phyloP scores from a whole-genome alignment of 2,888 invertebrate species.

The Podabrus alpinus region DNA sequence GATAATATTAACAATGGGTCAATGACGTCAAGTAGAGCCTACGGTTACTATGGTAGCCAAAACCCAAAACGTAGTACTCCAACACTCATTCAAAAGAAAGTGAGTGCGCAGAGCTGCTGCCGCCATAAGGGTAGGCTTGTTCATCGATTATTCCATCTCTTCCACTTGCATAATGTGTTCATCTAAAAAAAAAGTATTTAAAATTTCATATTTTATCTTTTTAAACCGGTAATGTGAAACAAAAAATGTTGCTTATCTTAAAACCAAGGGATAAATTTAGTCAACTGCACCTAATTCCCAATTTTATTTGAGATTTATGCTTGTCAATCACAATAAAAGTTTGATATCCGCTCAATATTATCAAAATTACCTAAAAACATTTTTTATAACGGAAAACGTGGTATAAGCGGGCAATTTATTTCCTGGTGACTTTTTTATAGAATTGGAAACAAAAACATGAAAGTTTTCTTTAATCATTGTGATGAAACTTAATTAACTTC shows the following conservation, averaged over 20 bases:
- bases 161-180: constrained; percentile 4
- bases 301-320: neutral
- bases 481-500: neutral
- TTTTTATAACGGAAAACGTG: neutral
- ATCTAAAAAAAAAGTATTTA: neutral
- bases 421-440: neutral
- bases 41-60: constrained; percentile 31
- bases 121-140: constrained; percentile 21
- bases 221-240: neutral
- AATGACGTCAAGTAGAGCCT: constrained; percentile 29
- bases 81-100: constrained; percentile 33
- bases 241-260: neutral
- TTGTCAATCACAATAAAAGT: neutral
- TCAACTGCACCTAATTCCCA: neutral
- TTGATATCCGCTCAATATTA: neutral
- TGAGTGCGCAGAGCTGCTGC: constrained; percentile 31
- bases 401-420: neutral
- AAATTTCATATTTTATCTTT: neutral
- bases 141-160: constrained; percentile 28
- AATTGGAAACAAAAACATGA: neutral
- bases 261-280: neutral
- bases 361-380: neutral
- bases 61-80: constrained; percentile 34
- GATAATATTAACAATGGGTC: constrained; percentile 31
- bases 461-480: neutral